A percentile compares a stretch with the other conserved stretches of the same genome.
These are phyloP conservation scores for Drosophila novamexicana DNA, from an alignment of 1,140 invertebrate species.

Conservation along the genomic window DNA sequence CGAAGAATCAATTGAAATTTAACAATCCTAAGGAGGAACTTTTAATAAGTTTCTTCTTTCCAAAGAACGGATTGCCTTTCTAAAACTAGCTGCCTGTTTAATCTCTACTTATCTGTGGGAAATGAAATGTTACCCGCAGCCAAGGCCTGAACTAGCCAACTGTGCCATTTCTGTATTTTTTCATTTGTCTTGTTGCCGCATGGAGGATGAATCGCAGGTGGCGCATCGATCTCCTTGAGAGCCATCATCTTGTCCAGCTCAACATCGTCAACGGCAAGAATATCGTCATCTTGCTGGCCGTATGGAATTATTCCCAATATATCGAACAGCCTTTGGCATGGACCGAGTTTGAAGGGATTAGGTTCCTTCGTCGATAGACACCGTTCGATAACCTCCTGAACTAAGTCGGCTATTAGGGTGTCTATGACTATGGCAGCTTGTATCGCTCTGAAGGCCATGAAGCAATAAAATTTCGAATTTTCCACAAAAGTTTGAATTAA, in stretches of 20 bases:
- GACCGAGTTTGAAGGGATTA: background rate
- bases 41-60: too few relatives aligned
- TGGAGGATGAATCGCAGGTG: background rate
- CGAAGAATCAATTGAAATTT: too few relatives aligned
- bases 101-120: too few relatives aligned
- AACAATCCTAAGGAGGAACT: too few relatives aligned
- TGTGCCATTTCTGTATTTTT: constrained; percentile 36
- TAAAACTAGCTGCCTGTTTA: background rate
- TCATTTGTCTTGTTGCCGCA: background rate
- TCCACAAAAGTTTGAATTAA: constrained; percentile 15
- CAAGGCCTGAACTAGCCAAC: constrained; percentile 45
- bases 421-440: constrained; percentile 49
- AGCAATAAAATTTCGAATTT: constrained; percentile 55
- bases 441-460: constrained; percentile 59
- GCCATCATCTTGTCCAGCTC: background rate
- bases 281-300: background rate
- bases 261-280: background rate
- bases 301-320: constrained; percentile 49
- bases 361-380: constrained; percentile 12
- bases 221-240: background rate
- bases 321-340: constrained; percentile 62
- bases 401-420: constrained; percentile 58
- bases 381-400: constrained; percentile 52
- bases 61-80: background rate
- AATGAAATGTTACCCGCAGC: constrained; percentile 37